Evolutionary conservation across 2,113 vertebrate genomes (phyloP), one percentile per base, ranked within the genome.

Genomic region (Ophthalmolycus amberensis): DNA sequence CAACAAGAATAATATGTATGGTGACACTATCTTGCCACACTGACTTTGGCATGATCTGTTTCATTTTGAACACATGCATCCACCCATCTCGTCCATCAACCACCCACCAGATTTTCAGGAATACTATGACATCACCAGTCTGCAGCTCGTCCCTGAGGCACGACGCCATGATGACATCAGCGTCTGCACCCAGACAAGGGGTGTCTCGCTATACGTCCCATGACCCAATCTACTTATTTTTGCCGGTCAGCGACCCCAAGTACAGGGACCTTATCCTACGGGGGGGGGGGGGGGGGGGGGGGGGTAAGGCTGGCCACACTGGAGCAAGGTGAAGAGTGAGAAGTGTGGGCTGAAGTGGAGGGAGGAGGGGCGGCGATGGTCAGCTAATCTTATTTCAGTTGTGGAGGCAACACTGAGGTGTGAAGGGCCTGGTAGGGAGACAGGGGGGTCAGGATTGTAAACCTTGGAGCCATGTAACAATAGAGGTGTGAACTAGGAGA

Each of bases 131-230:
- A 89, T 94, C 90, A 93, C 79, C 82, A 18, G 81, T 77, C 86
- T 89, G 76, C 67, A 50, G 54, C 38, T 69, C 20, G 22, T 72
- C 86, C 84, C 85, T 29, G 22, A 82, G 85, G 81, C 77, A 67
- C 85, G 81, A 76, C 71, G 27, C 77, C 67, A 87, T 92, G 84
- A 88, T 92, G 84, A 89, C 89, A 90, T 89, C 90, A 91, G 64
- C 2, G 79, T 89, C 89, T 92, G 71, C 73, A 48, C 22, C 84
- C 44, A 78, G 67, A 9, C 64, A 18, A 82, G 64, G 80, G 84
- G 83, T 82, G 82, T 81, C 77, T 85, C 54, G 79, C 65, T 82
- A 38, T 82, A 38, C 25, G 37, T 62, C 77, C 18, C 42, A 5
- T 87, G 85, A 83, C 79, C 62, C 71, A 88, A 80, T 58, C 70